Conservation (phyloP, 2,797 vertebrate genomes). For the Euthynnus affinis region DNA sequence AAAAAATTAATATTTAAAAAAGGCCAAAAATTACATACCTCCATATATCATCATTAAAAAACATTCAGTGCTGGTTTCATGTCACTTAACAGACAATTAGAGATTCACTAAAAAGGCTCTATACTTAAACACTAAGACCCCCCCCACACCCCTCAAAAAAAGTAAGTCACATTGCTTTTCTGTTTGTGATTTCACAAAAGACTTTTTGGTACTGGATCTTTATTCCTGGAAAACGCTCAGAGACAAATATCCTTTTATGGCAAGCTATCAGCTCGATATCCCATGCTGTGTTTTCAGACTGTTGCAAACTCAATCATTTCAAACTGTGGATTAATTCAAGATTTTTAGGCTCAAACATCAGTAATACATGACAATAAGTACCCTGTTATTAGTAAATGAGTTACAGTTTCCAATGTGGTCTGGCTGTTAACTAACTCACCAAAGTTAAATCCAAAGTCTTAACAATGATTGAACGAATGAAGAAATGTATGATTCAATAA, state of each 20-base stretch:
- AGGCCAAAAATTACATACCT: slow-evolving; percentile 3
- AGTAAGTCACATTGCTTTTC: not conserved
- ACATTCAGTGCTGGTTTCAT: not conserved
- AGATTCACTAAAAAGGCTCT: not conserved
- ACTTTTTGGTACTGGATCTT: not conserved
- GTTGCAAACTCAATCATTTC: not conserved
- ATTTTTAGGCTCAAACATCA: not conserved
- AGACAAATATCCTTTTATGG: slow-evolving; percentile 10
- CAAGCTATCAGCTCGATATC: not conserved
- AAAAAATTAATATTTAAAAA: too few relatives aligned
- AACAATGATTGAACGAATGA: slow-evolving; percentile 20
- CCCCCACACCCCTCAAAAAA: not conserved
- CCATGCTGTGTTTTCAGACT: not conserved
- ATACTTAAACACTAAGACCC: not conserved
- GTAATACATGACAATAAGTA: not conserved
- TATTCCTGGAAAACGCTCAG: not conserved
- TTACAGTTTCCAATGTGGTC: not conserved
- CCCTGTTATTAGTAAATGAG: not conserved
- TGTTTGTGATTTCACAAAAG: not conserved
- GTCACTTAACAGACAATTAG: not conserved
- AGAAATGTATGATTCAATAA: slow-evolving; percentile 23
- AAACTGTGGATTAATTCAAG: not conserved
- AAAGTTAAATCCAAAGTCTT: slow-evolving; percentile 9
- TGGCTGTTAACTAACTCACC: not conserved
- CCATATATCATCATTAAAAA: not conserved